A percentile compares a stretch with the other conserved stretches of the same genome.
Conservation (phyloP, 2,113 vertebrate genomes). For the Sapajus apella region DNA sequence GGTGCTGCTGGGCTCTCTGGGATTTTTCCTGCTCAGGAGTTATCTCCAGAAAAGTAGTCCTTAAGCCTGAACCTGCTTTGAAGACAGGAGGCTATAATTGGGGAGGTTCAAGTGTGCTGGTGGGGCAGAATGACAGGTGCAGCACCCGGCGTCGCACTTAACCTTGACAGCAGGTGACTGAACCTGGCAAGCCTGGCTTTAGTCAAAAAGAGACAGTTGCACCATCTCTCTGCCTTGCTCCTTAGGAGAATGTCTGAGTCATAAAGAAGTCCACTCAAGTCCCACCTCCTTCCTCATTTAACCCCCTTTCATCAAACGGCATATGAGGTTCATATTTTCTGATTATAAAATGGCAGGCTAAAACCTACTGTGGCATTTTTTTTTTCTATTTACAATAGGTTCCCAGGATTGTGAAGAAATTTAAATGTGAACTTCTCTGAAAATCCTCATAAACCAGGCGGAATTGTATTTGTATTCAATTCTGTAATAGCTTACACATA, state of each 20-base stretch:
- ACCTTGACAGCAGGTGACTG: neutral
- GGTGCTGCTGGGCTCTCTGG: neutral
- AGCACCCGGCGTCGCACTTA: neutral
- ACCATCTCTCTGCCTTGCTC: neutral
- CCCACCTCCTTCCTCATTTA: neutral
- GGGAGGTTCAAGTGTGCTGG: neutral
- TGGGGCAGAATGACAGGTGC: neutral
- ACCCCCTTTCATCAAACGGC: neutral
- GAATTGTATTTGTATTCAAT: slow-evolving; percentile 23
- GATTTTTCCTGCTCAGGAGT: neutral
- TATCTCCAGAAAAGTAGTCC: neutral
- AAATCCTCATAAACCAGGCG: neutral
- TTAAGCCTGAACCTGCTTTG: neutral
- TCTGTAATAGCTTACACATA: slow-evolving; percentile 1
- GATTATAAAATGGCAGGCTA: neutral
- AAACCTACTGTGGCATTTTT: neutral
- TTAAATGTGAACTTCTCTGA: neutral
- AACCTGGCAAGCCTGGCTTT: neutral
- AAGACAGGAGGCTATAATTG: neutral
- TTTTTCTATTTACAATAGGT: neutral
- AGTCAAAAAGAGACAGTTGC: neutral
- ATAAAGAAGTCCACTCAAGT: neutral
- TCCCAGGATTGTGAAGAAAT: neutral
- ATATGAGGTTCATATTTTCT: neutral
- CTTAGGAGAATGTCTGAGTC: neutral